phyloP scores from a whole-genome alignment of 2,113 vertebrate genomes.

The Microcebus jonahi region DNA sequence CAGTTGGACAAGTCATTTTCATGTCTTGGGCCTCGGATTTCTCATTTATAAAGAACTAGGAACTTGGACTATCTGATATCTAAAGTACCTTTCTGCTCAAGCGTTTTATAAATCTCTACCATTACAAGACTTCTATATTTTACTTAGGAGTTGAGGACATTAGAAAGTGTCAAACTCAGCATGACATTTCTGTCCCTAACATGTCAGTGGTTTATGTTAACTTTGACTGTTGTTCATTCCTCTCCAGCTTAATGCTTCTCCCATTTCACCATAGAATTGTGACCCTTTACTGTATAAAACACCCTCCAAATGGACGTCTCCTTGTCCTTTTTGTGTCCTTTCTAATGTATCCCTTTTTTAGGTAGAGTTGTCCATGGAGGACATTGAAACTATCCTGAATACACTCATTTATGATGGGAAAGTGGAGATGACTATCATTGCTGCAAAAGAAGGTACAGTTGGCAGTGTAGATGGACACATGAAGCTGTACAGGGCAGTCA shows the following conservation, averaged over 20 bases:
- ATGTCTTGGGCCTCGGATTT: conserved; percentile 21
- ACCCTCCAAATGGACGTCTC: not conserved
- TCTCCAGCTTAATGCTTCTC: not conserved
- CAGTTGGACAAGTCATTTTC: not conserved
- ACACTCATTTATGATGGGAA: conserved; percentile 98
- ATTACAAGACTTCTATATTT: not conserved
- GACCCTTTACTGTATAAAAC: not conserved
- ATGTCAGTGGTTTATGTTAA: not conserved
- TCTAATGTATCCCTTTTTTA: conserved; percentile 75
- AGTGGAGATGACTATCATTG: conserved; percentile 98
- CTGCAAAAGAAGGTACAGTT: conserved; percentile 96
- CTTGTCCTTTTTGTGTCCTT: not conserved
- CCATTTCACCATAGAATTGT: not conserved
- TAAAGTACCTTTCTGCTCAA: not conserved
- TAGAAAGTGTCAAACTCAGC: not conserved
- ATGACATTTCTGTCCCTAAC: not conserved
- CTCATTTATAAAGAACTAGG: conserved; percentile 31
- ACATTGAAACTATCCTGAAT: conserved; percentile 99
- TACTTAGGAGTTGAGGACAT: not conserved
- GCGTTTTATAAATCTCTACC: conserved; percentile 24
- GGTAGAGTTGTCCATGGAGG: conserved; percentile 99
- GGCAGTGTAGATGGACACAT: conserved; percentile 97
- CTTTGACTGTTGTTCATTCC: not conserved
- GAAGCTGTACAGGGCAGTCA: conserved; percentile 95
- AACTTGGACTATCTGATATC: conserved; percentile 2